A percentile compares a stretch with the other conserved stretches of the same genome.
Evolutionary conservation across 2,797 vertebrate genomes (phyloP).

Genomic region (Girardinus metallicus): DNA sequence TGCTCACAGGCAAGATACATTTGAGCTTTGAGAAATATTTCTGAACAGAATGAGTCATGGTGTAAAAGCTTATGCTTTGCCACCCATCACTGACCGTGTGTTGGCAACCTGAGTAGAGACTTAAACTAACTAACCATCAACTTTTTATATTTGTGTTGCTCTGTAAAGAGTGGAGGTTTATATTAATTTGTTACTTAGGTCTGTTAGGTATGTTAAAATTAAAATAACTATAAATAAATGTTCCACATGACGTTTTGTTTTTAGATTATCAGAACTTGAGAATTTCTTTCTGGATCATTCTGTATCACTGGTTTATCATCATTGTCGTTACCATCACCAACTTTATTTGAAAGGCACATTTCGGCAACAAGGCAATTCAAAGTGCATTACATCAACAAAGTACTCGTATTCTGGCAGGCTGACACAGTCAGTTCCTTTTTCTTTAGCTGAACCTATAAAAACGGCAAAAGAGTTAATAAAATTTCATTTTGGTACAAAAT

Average conservation of each 20-base stretch:
- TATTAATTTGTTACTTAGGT: not conserved
- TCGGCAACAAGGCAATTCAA: not conserved
- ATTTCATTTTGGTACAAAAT: not conserved
- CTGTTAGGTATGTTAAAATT: not conserved
- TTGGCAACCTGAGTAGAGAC: not conserved
- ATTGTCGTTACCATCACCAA: not conserved
- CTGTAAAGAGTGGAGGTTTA: not conserved
- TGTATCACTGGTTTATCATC: not conserved
- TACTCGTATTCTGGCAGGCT: not conserved
- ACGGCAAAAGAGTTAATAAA: not conserved
- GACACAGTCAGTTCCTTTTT: not conserved
- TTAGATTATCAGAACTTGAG: not conserved
- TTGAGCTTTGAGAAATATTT: not conserved
- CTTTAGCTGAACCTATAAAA: not conserved
- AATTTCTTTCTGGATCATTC: not conserved
- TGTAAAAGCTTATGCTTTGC: not conserved
- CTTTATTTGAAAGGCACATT: not conserved
- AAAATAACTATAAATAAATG: not conserved
- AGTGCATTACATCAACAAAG: not conserved
- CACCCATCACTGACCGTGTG: not conserved
- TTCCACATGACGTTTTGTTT: not conserved
- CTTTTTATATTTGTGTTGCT: not conserved
- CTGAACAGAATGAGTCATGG: not conserved
- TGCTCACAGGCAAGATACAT: not conserved
- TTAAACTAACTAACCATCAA: not conserved